Base-by-base conservation (phyloP, 2,113 vertebrate genomes). In the Caranx melampygus region DNA sequence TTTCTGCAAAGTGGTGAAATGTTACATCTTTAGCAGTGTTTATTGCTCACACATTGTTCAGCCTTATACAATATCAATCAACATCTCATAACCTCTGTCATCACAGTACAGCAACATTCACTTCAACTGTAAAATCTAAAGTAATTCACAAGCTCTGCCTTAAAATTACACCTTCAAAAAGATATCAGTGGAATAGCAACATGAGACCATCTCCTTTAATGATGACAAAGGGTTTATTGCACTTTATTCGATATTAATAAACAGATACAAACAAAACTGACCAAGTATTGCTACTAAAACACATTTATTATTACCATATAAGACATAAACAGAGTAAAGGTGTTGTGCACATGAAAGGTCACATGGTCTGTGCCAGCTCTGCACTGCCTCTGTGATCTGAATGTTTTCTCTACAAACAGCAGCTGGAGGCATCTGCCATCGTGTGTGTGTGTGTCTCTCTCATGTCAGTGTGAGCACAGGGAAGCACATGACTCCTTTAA, bases 321-420 rank as follows among this genome's bases (percentile, higher is more conserved):
- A 59, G 7, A n/a, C 2, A 63, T 20, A 15, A 57, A 6, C 8
- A 45, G 62, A 2, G 21, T 58, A 11, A 72, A 62, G 21, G 33
- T 58, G 71, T 45, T 35, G 16, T 33, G 18, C 5, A 26, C 52
- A 9, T n/a, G 15, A 58, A 37, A 65, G 26, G 35, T 47, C 33
- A n/a, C 68, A 9, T 26, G 21, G 9, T 71, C 14, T 31, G n/a
- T 55, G 47, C 31, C 52, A 73, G 6, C 37, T 31, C 54, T 1
- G 18, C 8, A 10, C 37, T 18, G n/a, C 2, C 33, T 54, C 49
- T 21, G 2, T 51, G 10, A 51, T 52, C 64, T 44, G 44, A 9
- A 0, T 52, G 72, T 69, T 75, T 75, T 47, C 31, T 49, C 55
- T 45, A 62, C 58, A 62, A 57, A 67, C 71, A 75, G 47, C 35